phyloP scores from a whole-genome alignment of 2,888 invertebrate genomes.

The Barypeithes pellucidus region DNA sequence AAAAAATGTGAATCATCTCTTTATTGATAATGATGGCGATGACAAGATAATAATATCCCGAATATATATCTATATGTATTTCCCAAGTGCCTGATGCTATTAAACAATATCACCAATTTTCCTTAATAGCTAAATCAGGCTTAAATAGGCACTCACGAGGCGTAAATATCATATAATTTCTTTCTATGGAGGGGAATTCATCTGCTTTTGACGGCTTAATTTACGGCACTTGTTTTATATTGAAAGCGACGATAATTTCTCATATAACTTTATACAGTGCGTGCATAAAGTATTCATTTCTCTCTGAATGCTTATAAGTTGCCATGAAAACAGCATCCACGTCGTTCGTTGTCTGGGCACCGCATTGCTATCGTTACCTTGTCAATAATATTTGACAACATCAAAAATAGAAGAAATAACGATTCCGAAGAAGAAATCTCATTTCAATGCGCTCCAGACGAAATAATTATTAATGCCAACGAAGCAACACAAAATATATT shows the following conservation, averaged over 20 bases:
- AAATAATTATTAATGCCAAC: too few relatives aligned
- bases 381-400: too few relatives aligned
- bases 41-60: conserved; percentile 1
- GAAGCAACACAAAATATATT: too few relatives aligned
- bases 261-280: not conserved
- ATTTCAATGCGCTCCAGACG: too few relatives aligned
- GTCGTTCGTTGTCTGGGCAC: too few relatives aligned
- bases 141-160: not conserved
- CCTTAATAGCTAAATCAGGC: not conserved
- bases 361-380: too few relatives aligned
- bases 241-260: not conserved
- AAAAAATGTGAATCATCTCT: not conserved
- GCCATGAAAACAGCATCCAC: too few relatives aligned
- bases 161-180: not conserved
- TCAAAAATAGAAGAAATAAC: too few relatives aligned
- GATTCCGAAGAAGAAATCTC: too few relatives aligned
- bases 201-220: conserved; percentile 1
- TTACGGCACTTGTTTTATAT: not conserved
- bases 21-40: not conserved
- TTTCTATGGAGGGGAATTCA: not conserved
- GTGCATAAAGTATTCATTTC: too few relatives aligned
- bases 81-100: not conserved
- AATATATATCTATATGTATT: too few relatives aligned
- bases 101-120: not conserved
- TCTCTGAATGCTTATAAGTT: too few relatives aligned